Conservation (phyloP, 2,113 vertebrate species). For the Cynopterus brachyotis region DNA sequence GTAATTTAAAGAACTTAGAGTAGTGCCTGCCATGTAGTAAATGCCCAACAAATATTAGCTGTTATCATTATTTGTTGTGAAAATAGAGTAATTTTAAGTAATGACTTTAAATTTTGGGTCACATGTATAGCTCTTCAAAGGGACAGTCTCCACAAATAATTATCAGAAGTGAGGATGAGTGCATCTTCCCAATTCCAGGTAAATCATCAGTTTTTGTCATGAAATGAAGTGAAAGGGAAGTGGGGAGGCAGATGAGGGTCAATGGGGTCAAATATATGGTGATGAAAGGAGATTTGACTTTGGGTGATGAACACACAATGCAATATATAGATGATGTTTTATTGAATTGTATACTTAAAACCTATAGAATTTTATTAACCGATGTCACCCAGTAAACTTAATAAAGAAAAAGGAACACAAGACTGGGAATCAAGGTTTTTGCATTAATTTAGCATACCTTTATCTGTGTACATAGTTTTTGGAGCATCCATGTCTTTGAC, state of each 20-base stretch:
- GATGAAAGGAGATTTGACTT: too few species aligned
- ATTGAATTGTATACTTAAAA: too few species aligned
- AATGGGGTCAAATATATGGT: too few species aligned
- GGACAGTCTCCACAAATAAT: neutral
- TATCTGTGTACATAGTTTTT: neutral
- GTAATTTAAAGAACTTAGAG: conserved; percentile 7
- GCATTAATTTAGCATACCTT: neutral
- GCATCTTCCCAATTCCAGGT: neutral
- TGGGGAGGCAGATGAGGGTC: too few species aligned
- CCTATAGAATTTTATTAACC: too few species aligned
- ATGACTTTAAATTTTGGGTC: neutral
- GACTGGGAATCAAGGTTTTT: neutral
- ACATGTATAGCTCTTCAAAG: neutral
- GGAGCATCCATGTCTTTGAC: neutral
- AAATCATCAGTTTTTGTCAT: neutral
- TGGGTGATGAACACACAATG: too few species aligned
- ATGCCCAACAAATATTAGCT: neutral
- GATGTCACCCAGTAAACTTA: too few species aligned
- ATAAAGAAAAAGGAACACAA: neutral
- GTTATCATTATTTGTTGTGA: neutral
- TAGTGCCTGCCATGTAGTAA: neutral
- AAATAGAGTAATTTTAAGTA: neutral
- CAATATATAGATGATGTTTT: too few species aligned
- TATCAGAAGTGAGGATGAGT: neutral
- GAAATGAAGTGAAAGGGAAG: neutral